phyloP scores from a whole-genome alignment of 2,888 invertebrate genomes.

The Drosophila lacicola region DNA sequence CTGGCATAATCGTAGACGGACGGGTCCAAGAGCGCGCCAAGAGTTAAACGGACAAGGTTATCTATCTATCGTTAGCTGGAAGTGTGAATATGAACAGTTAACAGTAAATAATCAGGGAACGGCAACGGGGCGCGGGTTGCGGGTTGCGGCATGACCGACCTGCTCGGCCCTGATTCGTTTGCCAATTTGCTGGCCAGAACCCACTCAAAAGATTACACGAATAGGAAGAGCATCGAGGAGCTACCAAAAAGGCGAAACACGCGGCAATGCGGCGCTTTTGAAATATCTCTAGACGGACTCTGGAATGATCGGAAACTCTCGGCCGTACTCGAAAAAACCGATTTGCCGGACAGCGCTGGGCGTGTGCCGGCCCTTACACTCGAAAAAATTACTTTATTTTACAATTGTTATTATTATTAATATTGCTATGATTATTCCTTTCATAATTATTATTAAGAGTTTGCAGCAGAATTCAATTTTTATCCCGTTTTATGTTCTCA shows the following conservation, averaged over 20 bases:
- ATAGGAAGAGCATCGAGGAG: slow-evolving; percentile 18
- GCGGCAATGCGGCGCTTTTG: slow-evolving; percentile 13
- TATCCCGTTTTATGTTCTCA: too few relatives aligned
- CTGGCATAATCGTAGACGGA: slow-evolving; percentile 45
- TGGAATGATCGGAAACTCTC: slow-evolving; percentile 18
- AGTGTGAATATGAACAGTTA: slow-evolving; percentile 37
- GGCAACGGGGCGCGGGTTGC: neutral
- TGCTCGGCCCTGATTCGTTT: slow-evolving; percentile 14
- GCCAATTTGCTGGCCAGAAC: slow-evolving; percentile 3
- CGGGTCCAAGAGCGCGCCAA: slow-evolving; percentile 56
- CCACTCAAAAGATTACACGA: slow-evolving; percentile 30
- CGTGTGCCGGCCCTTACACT: slow-evolving; percentile 46
- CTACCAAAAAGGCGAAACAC: neutral
- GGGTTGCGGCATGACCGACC: too few relatives aligned
- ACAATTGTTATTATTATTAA: too few relatives aligned
- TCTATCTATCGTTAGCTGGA: slow-evolving; percentile 42
- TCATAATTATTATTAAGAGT: too few relatives aligned
- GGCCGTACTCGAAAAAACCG: neutral
- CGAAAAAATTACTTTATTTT: neutral
- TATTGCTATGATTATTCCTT: too few relatives aligned
- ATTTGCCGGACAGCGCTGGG: slow-evolving; percentile 8
- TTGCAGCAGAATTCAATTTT: too few relatives aligned
- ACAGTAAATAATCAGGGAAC: slow-evolving; percentile 48
- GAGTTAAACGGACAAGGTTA: slow-evolving; percentile 62
- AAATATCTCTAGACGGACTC: neutral